Percentiles rank a stretch among this genome's conserved stretches.
phyloP scores from a whole-genome alignment of 2,797 vertebrate genomes.

The Sandelia bainsii region DNA sequence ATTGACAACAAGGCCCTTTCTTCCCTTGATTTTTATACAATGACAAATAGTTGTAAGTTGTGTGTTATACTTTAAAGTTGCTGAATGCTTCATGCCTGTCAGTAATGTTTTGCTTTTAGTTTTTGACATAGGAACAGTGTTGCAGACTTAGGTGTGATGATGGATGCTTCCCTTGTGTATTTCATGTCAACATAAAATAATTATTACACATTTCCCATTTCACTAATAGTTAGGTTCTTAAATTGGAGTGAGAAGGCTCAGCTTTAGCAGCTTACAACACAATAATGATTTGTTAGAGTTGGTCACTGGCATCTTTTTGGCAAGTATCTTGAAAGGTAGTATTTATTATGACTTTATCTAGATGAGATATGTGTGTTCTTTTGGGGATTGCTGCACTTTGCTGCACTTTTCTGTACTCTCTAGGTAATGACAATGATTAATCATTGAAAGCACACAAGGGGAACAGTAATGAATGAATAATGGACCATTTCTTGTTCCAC shows the following conservation, averaged over 20 bases:
- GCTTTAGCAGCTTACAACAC: conserved; percentile 43
- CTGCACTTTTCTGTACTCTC: conserved; percentile 42
- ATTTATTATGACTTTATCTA: conserved; percentile 65
- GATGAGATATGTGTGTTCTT: conserved; percentile 56
- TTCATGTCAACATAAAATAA: conserved; percentile 17
- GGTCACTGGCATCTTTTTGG: conserved; percentile 41
- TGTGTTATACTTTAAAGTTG: background rate
- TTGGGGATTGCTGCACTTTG: conserved; percentile 47
- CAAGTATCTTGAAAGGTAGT: conserved; percentile 33
- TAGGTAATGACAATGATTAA: conserved; percentile 67
- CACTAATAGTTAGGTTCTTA: conserved; percentile 26
- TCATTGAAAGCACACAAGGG: conserved; percentile 59
- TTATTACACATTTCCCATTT: conserved; percentile 10
- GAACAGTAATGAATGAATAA: conserved; percentile 68
- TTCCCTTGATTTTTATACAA: background rate
- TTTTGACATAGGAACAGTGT: background rate
- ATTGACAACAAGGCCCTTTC: background rate
- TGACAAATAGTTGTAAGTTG: background rate
- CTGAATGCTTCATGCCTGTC: background rate
- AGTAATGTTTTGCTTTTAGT: background rate
- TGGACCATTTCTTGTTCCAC: conserved; percentile 60
- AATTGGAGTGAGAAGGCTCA: conserved; percentile 22
- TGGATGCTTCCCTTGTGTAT: background rate
- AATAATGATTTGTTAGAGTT: conserved; percentile 36
- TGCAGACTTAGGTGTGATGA: background rate